Evolutionary conservation across 2,113 vertebrate species (phyloP).

Genomic region (Apaloderma vittatum): DNA sequence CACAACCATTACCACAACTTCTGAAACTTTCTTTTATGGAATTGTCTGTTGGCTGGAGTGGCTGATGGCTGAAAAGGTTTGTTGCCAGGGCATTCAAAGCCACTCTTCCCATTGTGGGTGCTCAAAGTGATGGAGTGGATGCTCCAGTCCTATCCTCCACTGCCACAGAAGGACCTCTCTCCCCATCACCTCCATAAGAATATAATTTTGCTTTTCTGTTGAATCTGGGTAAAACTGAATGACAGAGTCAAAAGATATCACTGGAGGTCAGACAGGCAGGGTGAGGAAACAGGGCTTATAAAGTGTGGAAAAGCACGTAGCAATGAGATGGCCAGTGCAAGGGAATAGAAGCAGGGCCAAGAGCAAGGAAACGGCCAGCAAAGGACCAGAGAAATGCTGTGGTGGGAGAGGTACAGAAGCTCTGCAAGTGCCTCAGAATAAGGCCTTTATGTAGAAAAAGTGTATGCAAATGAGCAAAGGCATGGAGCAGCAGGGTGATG

Average conservation of each 20-base stretch:
- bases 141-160: neutral
- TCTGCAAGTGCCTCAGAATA: neutral
- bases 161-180: neutral
- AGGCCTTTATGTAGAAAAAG: neutral
- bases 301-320: neutral
- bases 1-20: neutral
- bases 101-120: neutral
- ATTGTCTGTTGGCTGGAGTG: neutral
- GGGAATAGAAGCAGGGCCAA: neutral
- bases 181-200: neutral
- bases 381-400: neutral
- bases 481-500: constrained; percentile 35
- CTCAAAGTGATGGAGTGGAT: neutral
- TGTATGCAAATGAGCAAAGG: constrained; percentile 39
- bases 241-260: neutral
- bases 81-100: neutral
- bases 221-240: neutral
- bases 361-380: neutral
- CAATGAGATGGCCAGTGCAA: neutral
- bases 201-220: neutral
- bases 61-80: neutral
- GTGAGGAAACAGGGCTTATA: neutral
- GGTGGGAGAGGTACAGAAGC: neutral
- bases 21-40: neutral
- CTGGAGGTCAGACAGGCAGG: rapidly evolving